These are phyloP conservation scores for Pseudorhombus dupliciocellatus DNA, from an alignment of 2,113 vertebrate species.

Conservation along the genomic window DNA sequence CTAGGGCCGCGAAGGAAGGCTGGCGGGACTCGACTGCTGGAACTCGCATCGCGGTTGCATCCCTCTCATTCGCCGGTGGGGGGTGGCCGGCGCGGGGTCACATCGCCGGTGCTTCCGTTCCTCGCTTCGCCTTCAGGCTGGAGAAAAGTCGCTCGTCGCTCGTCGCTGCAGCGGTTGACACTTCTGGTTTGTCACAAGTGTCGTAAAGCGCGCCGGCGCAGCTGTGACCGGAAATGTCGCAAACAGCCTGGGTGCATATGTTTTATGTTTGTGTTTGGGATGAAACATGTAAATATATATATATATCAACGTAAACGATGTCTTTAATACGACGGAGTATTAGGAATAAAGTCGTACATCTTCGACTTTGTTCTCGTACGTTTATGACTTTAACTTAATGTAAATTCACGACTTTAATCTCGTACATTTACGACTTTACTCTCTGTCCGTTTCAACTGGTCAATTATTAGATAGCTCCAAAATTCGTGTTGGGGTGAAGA, in stretches of 20 bases:
- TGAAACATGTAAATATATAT: no score
- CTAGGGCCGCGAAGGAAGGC: constrained; percentile 11
- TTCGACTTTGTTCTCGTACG: no score
- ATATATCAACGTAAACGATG: no score
- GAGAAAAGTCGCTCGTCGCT: neutral
- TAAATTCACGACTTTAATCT: no score
- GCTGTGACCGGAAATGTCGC: constrained; percentile 28
- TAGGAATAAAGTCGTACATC: no score
- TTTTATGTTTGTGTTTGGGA: neutral
- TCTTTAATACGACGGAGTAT: no score
- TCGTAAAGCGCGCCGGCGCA: constrained; percentile 21
- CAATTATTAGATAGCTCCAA: no score
- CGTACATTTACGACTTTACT: no score
- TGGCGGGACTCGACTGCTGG: neutral
- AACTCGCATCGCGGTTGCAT: constrained; percentile 21
- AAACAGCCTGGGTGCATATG: neutral
- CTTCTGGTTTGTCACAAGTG: constrained; percentile 41
- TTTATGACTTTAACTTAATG: no score
- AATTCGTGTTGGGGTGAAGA: no score
- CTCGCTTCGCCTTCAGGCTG: neutral
- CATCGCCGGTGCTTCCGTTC: fast-evolving
- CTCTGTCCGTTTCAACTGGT: no score
- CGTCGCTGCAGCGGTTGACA: constrained; percentile 1
- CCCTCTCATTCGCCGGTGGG: neutral
- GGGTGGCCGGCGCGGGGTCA: fast-evolving